Percentiles rank a stretch among this genome's conserved stretches.
phyloP scores from a whole-genome alignment of 2,888 invertebrate genomes.

The Catocala sponsa region DNA sequence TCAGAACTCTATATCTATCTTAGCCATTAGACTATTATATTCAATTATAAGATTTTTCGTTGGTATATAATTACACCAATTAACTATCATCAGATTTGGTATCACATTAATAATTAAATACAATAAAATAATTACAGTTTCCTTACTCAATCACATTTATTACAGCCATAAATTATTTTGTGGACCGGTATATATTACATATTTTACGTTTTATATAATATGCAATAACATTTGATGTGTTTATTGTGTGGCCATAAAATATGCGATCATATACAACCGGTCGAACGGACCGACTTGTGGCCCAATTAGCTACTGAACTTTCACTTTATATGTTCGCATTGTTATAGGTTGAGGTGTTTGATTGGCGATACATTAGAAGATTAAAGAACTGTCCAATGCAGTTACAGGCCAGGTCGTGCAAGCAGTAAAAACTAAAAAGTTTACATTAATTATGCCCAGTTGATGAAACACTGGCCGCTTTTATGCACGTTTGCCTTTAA shows the following conservation, averaged over 20 bases:
- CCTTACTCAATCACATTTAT: constrained; percentile 42
- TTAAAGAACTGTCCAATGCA: not conserved
- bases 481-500: no score
- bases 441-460: no score
- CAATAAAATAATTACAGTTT: constrained; percentile 24
- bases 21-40: no score
- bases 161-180: constrained; percentile 28
- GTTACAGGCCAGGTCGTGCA: no score
- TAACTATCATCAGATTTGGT: no score
- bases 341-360: constrained; percentile 2
- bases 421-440: no score
- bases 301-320: constrained; percentile 14
- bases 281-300: not conserved
- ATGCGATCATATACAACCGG: not conserved
- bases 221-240: constrained; percentile 9
- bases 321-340: constrained; percentile 3
- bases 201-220: constrained; percentile 14
- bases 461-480: no score
- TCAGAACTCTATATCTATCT: no score
- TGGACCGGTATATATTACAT: constrained; percentile 5
- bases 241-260: constrained; percentile 13
- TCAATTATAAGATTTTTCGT: no score
- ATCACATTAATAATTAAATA: constrained; percentile 3
- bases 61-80: not conserved
- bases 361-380: not conserved